Percentiles rank a stretch among this genome's conserved stretches.
These are phyloP conservation scores for Drosophila conformis DNA, from an alignment of 2,888 invertebrate species.

Conservation along the genomic window DNA sequence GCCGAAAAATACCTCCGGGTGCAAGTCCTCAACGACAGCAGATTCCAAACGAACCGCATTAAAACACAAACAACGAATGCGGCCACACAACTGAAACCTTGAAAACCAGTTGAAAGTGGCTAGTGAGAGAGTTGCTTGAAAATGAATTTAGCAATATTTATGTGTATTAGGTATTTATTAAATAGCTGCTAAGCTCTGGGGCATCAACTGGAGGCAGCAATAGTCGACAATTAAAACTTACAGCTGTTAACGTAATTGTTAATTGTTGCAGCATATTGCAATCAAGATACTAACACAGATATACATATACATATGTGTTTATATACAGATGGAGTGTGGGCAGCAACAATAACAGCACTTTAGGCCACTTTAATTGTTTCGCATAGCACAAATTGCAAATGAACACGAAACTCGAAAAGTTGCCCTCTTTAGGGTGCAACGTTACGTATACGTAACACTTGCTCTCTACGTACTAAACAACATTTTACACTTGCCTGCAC, in stretches of 20 bases:
- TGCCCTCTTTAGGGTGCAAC: conserved; percentile 44
- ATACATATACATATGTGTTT: not conserved
- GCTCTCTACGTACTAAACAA: conserved; percentile 48
- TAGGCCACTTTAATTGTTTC: conserved; percentile 73
- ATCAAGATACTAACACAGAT: not conserved
- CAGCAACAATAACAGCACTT: conserved; percentile 43
- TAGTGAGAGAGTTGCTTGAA: conserved; percentile 18
- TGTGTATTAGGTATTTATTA: conserved; percentile 63
- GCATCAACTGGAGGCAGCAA: conserved; percentile 20
- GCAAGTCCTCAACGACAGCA: conserved; percentile 1
- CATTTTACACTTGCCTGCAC: conserved; percentile 67
- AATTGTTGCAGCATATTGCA: conserved; percentile 49
- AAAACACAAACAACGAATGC: conserved; percentile 32
- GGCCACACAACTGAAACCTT: conserved; percentile 36
- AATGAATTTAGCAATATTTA: conserved; percentile 78
- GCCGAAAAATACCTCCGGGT: conserved; percentile 19
- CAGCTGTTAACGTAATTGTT: conserved; percentile 77
- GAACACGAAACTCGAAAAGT: conserved; percentile 76
- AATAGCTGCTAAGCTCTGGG: conserved; percentile 16
- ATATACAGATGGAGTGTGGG: not conserved
- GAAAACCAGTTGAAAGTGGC: conserved; percentile 33
- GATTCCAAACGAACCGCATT: conserved; percentile 15
- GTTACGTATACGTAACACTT: conserved; percentile 69
- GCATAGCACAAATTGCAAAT: conserved; percentile 75
- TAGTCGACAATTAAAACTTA: conserved; percentile 55